phyloP scores from a whole-genome alignment of 2,797 vertebrate genomes.

The Rachycentron canadum region DNA sequence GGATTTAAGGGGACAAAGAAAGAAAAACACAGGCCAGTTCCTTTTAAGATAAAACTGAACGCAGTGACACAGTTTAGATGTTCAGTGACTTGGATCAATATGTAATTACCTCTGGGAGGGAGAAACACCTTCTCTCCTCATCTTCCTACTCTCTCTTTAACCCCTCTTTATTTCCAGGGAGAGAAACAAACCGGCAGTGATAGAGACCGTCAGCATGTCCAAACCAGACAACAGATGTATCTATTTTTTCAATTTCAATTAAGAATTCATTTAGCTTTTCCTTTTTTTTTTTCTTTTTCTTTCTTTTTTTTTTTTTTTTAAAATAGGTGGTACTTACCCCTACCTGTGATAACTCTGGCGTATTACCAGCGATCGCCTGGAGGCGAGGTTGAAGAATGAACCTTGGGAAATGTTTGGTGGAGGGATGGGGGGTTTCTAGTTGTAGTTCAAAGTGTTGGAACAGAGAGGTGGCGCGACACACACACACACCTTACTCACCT shows the following conservation, averaged over 20 bases:
- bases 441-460: slow-evolving; percentile 40
- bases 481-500: slow-evolving; percentile 18
- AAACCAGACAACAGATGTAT: slow-evolving; percentile 15
- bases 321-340: not conserved
- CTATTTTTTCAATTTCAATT: slow-evolving; percentile 43
- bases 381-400: slow-evolving; percentile 33
- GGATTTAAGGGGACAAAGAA: slow-evolving; percentile 51
- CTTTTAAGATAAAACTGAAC: slow-evolving; percentile 74
- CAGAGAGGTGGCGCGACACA: slow-evolving; percentile 36
- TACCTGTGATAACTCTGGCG: slow-evolving; percentile 15
- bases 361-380: slow-evolving; percentile 13
- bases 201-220: slow-evolving; percentile 29
- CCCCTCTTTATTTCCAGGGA: slow-evolving; percentile 58
- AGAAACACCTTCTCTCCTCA: slow-evolving; percentile 54
- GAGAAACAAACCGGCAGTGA: slow-evolving; percentile 38
- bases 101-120: slow-evolving; percentile 78
- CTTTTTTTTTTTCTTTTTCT: slow-evolving; percentile 20
- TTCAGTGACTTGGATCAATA: slow-evolving; percentile 78
- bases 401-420: no score
- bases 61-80: slow-evolving; percentile 76
- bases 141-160: slow-evolving; percentile 63
- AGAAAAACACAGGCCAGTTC: slow-evolving; percentile 55
- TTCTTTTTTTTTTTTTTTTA: not conserved
- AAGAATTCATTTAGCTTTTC: slow-evolving; percentile 29
- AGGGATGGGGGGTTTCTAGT: not conserved